These are phyloP conservation scores for Stratiolaelaps scimitus DNA, from an alignment of 1,140 invertebrate genomes.

Conservation along the genomic window DNA sequence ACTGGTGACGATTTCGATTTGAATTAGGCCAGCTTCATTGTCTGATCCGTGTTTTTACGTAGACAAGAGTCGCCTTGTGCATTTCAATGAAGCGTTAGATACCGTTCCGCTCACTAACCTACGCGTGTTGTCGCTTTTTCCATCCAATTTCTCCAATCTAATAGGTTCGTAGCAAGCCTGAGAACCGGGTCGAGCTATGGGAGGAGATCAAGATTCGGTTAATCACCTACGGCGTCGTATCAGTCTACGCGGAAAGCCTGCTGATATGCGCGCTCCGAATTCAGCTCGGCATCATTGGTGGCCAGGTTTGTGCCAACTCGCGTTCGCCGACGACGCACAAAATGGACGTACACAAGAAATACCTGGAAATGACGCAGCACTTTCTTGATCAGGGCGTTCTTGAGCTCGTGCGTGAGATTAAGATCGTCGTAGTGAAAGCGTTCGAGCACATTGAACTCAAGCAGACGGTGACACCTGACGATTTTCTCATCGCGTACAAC, in stretches of 20 bases:
- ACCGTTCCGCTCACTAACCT: too few relatives aligned
- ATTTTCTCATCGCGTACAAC: slow-evolving; percentile 15
- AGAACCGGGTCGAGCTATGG: slow-evolving; percentile 15
- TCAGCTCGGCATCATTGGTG: slow-evolving; percentile 4
- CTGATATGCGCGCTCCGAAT: slow-evolving; percentile 10
- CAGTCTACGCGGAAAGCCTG: slow-evolving; percentile 15
- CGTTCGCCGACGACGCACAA: neutral
- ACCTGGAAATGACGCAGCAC: slow-evolving; percentile 21
- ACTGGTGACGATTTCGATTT: too few relatives aligned
- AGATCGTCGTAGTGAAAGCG: neutral
- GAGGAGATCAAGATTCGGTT: slow-evolving; percentile 24
- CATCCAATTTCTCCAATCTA: too few relatives aligned
- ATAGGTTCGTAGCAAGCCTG: slow-evolving; percentile 1
- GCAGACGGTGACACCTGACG: slow-evolving; percentile 11
- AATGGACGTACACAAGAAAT: neutral
- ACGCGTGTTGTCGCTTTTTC: too few relatives aligned
- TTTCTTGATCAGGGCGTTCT: slow-evolving; percentile 15
- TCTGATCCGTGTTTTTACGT: too few relatives aligned
- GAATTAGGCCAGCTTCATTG: too few relatives aligned
- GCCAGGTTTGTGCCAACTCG: neutral
- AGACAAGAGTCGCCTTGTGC: too few relatives aligned
- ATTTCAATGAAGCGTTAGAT: too few relatives aligned
- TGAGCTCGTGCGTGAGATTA: neutral
- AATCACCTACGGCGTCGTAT: slow-evolving; percentile 9
- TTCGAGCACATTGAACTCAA: slow-evolving; percentile 6